A percentile compares a stretch with the other conserved stretches of the same genome.
phyloP scores from a whole-genome alignment of 2,888 invertebrate genomes.

The Caenorhabditis virilis region DNA sequence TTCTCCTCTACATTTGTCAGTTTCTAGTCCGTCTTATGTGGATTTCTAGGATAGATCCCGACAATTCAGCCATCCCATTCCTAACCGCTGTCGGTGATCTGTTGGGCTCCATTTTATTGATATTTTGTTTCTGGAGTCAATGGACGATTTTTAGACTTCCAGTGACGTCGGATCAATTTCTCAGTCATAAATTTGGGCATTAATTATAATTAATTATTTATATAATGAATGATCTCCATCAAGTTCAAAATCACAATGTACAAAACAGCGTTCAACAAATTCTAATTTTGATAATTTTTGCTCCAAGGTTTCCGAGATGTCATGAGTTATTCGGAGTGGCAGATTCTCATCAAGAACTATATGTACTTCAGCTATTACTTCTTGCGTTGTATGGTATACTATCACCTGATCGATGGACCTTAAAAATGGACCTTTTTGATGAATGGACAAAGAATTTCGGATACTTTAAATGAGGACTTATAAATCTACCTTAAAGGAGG shows the following conservation, averaged over 20 bases:
- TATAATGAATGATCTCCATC: slow-evolving; percentile 48
- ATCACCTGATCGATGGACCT: slow-evolving; percentile 71
- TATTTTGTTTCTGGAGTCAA: slow-evolving; percentile 35
- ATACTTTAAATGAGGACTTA: too few species aligned
- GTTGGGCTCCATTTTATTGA: slow-evolving; percentile 39
- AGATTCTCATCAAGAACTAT: slow-evolving; percentile 70
- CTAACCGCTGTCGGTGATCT: slow-evolving; percentile 62
- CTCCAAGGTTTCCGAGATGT: slow-evolving; percentile 69
- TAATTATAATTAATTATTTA: slow-evolving; percentile 15
- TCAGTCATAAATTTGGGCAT: slow-evolving; percentile 34
- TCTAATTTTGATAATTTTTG: slow-evolving; percentile 69
- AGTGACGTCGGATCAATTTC: slow-evolving; percentile 28
- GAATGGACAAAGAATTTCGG: too few species aligned
- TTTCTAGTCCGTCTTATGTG: slow-evolving; percentile 57
- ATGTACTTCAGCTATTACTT: slow-evolving; percentile 68
- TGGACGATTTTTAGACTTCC: slow-evolving; percentile 28
- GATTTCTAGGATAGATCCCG: slow-evolving; percentile 58
- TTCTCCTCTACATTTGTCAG: slow-evolving; percentile 62
- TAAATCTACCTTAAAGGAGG: too few species aligned
- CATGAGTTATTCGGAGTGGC: slow-evolving; percentile 69
- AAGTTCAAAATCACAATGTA: slow-evolving; percentile 57
- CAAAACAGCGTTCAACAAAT: slow-evolving; percentile 55
- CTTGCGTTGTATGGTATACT: slow-evolving; percentile 72
- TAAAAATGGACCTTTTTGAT: too few species aligned
- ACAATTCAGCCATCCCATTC: slow-evolving; percentile 63